phyloP scores from a whole-genome alignment of 2,113 vertebrate genomes.

The Mandrillus leucophaeus region DNA sequence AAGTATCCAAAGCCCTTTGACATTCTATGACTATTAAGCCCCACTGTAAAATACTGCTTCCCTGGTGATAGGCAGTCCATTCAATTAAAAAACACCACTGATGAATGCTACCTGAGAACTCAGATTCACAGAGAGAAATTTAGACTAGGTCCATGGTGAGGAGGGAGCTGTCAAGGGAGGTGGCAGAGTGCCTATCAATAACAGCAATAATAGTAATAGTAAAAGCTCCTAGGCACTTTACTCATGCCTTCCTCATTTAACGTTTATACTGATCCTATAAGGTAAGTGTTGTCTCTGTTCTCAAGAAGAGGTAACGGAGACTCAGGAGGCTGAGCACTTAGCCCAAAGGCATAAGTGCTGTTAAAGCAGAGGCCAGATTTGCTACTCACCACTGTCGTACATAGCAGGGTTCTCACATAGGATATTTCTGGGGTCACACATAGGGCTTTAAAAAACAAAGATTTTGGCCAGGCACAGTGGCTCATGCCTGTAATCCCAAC shows the following conservation, averaged over 20 bases:
- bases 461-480: background rate
- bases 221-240: background rate
- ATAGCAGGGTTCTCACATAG: background rate
- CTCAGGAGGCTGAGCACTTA: background rate
- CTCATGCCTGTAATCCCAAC: too few relatives aligned
- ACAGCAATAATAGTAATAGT: background rate
- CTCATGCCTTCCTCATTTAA: background rate
- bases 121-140: background rate
- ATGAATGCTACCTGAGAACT: background rate
- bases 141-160: background rate
- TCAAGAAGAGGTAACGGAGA: background rate
- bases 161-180: background rate
- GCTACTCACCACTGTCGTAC: background rate
- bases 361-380: background rate
- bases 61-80: background rate
- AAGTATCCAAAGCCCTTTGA: background rate
- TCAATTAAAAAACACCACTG: background rate
- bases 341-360: background rate
- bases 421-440: background rate
- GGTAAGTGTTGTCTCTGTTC: background rate
- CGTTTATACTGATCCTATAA: background rate
- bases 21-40: background rate
- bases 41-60: background rate
- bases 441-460: background rate
- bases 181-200: background rate